phyloP scores from a whole-genome alignment of 2,113 vertebrate species.

The Sorex fumeus region DNA sequence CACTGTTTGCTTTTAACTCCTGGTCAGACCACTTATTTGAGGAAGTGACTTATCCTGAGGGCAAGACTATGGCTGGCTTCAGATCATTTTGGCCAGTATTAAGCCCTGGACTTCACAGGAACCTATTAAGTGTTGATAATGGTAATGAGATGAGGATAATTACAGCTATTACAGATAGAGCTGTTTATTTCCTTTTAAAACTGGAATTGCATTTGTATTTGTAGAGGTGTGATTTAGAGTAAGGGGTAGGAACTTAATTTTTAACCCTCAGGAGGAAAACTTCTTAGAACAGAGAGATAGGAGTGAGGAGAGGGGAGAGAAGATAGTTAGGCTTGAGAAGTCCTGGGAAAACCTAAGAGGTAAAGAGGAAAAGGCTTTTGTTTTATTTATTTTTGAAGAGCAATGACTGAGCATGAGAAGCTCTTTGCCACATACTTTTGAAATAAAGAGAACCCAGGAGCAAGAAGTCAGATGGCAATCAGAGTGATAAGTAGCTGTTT shows the following conservation, averaged over 20 bases:
- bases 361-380: not conserved
- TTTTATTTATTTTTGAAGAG: not conserved
- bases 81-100: not conserved
- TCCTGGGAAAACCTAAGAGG: not conserved
- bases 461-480: not conserved
- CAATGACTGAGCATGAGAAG: not conserved
- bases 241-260: conserved; percentile 3
- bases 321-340: conserved; percentile 13
- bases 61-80: not conserved
- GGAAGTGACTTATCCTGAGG: not conserved
- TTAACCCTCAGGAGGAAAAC: conserved; percentile 12
- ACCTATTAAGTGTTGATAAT: not conserved
- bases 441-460: not conserved
- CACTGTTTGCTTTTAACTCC: not conserved
- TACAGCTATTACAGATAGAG: not conserved
- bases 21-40: not conserved
- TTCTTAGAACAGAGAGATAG: not conserved
- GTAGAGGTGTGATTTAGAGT: not conserved
- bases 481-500: conserved; percentile 55
- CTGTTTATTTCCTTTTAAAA: not conserved
- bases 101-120: not conserved
- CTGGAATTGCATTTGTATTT: not conserved
- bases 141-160: not conserved
- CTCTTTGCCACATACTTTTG: conserved; percentile 7
- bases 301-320: not conserved